phyloP scores from a whole-genome alignment of 2,888 invertebrate species.

The Eupsilia transversa region DNA sequence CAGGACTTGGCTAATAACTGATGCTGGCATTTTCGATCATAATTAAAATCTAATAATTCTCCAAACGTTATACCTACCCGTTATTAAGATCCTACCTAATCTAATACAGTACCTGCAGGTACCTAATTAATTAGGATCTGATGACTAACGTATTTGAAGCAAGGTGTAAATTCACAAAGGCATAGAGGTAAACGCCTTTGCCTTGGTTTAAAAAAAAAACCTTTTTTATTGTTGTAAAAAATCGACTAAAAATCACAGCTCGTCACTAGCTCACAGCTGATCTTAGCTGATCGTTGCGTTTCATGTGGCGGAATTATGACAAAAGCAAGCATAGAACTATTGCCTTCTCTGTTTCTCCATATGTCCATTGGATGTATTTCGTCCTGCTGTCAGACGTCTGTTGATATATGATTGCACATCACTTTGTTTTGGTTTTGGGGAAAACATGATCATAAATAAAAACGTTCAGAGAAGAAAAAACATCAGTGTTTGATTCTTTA shows the following conservation, averaged over 20 bases:
- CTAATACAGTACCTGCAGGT: neutral
- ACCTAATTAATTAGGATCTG: no score
- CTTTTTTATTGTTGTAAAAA: neutral
- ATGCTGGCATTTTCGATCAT: no score
- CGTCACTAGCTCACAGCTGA: conserved; percentile 44
- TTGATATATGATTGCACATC: neutral
- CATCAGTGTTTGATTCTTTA: conserved; percentile 15
- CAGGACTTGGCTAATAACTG: no score
- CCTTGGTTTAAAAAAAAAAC: neutral
- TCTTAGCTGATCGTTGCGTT: conserved; percentile 42
- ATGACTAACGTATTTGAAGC: neutral
- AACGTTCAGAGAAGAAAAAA: conserved; percentile 9
- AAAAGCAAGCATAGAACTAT: neutral
- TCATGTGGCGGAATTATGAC: accelerated
- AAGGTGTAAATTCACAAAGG: neutral
- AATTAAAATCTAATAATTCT: no score
- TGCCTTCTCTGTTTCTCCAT: conserved; percentile 20
- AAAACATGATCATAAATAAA: conserved; percentile 54
- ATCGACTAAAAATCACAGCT: conserved; percentile 28
- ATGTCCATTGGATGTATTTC: neutral
- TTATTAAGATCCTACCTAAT: no score
- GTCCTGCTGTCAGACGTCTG: conserved; percentile 51
- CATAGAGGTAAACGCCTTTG: neutral
- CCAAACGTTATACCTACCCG: no score
- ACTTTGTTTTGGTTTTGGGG: conserved; percentile 61